A percentile compares a stretch with the other conserved stretches of the same genome.
These are phyloP conservation scores for Chionoecetes opilio DNA, from an alignment of 1,140 invertebrate species.

Conservation along the genomic window DNA sequence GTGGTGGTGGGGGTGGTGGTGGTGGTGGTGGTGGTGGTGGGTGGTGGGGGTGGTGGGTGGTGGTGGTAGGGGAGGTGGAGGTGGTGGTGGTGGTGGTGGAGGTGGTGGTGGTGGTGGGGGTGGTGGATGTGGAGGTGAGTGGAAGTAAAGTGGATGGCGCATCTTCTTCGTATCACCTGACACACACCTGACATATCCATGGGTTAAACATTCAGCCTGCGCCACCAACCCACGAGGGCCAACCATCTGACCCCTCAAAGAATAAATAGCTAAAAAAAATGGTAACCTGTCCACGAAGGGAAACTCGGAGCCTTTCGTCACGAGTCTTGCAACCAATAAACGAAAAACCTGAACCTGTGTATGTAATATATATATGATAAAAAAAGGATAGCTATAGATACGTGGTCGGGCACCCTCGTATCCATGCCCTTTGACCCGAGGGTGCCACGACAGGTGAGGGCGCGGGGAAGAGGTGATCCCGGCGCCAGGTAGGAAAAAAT, in stretches of 20 bases:
- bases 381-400: background rate
- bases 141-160: background rate
- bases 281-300: background rate
- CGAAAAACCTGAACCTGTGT: background rate
- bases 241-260: too few species aligned
- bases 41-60: background rate
- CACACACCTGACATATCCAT: background rate
- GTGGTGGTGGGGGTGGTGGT: background rate
- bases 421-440: background rate
- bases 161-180: background rate
- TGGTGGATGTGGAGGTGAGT: background rate
- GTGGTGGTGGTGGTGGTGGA: background rate
- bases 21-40: background rate
- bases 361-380: background rate
- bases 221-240: too few species aligned
- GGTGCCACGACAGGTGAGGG: conserved; percentile 2
- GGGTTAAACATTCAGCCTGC: too few species aligned
- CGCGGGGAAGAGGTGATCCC: background rate
- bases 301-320: background rate
- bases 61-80: background rate
- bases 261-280: too few species aligned
- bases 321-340: background rate
- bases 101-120: background rate
- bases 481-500: conserved; percentile 42
- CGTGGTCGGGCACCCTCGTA: background rate